Evolutionary conservation across 2,113 vertebrate species (phyloP).

Genomic region (Hippocampus barbouri): DNA sequence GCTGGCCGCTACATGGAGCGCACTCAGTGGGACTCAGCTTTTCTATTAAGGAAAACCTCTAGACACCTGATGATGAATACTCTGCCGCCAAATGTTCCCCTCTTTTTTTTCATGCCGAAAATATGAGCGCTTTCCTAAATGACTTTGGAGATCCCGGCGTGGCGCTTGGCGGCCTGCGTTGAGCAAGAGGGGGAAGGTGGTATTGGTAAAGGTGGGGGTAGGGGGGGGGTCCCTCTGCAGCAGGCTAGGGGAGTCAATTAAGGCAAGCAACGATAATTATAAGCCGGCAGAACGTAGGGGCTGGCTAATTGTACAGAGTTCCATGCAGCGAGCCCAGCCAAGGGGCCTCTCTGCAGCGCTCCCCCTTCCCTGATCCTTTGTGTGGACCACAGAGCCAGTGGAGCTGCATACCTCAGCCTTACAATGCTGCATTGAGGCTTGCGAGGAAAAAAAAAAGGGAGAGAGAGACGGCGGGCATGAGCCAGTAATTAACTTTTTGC

Average conservation of each 20-base stretch:
- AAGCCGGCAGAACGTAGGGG: constrained; percentile 80
- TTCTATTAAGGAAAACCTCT: constrained; percentile 99
- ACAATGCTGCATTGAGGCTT: constrained; percentile 60
- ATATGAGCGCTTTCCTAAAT: constrained; percentile 98
- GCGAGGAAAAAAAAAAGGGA: constrained; percentile 25
- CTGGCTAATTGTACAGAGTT: constrained; percentile 76
- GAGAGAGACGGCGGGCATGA: constrained; percentile 53
- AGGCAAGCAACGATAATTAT: constrained; percentile 86
- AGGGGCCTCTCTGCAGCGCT: constrained; percentile 58
- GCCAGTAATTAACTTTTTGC: constrained; percentile 72
- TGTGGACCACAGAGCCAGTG: constrained; percentile 61
- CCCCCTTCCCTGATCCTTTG: constrained; percentile 60
- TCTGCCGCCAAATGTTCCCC: constrained; percentile 99
- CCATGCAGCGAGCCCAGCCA: constrained; percentile 65
- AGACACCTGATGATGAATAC: constrained; percentile 99
- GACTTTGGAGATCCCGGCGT: constrained; percentile 92
- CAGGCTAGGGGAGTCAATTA: constrained; percentile 83
- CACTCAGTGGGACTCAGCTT: constrained; percentile 98
- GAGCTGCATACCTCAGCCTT: constrained; percentile 57
- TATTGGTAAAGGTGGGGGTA: neutral
- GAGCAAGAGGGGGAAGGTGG: constrained; percentile 60
- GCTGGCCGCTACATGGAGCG: constrained; percentile 92
- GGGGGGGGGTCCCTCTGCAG: constrained; percentile 65
- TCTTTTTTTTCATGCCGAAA: constrained; percentile 80
- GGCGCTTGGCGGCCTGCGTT: constrained; percentile 82